Evolutionary conservation across 2,888 invertebrate genomes (phyloP), one percentile per base, ranked within the genome.

Genomic region (Apodemia zela): DNA sequence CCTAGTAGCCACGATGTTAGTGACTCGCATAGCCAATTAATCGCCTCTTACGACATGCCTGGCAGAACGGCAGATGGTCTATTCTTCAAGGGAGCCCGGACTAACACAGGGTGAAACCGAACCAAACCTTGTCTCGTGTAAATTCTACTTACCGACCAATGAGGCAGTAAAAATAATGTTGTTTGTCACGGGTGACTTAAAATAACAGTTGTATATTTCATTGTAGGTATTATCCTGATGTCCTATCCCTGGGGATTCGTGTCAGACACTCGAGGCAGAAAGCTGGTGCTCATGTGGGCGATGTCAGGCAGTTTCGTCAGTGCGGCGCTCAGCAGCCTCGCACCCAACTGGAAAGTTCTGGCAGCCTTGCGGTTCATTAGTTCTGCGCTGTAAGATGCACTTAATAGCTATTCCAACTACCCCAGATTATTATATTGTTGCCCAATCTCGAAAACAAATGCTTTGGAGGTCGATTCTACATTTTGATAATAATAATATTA

Each of bases 1-100:
- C 25, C 83, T 93, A 54, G 92, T 93, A 0, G 92, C 93, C 2
- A 92, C 93, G 18, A 89, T n/a, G n/a, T n/a, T n/a, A n/a, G n/a
- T n/a, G n/a, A n/a, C n/a, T n/a, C n/a, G n/a, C n/a, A n/a, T n/a
- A n/a, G n/a, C n/a, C n/a, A n/a, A n/a, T n/a, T n/a, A n/a, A n/a
- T n/a, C n/a, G n/a, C n/a, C n/a, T n/a, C n/a, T n/a, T n/a, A n/a
- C n/a, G n/a, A n/a, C n/a, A n/a, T n/a, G n/a, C n/a, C n/a, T n/a
- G n/a, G n/a, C n/a, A n/a, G n/a, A n/a, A n/a, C n/a, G n/a, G n/a
- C n/a, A n/a, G n/a, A n/a, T n/a, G n/a, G n/a, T n/a, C n/a, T n/a
- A n/a, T n/a, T n/a, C n/a, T n/a, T n/a, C n/a, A n/a, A n/a, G n/a
- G n/a, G n/a, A n/a, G n/a, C n/a, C n/a, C n/a, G n/a, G n/a, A n/a